Base-by-base conservation (phyloP, 2,113 vertebrate species). In the Periophthalmodon schlosseri region DNA sequence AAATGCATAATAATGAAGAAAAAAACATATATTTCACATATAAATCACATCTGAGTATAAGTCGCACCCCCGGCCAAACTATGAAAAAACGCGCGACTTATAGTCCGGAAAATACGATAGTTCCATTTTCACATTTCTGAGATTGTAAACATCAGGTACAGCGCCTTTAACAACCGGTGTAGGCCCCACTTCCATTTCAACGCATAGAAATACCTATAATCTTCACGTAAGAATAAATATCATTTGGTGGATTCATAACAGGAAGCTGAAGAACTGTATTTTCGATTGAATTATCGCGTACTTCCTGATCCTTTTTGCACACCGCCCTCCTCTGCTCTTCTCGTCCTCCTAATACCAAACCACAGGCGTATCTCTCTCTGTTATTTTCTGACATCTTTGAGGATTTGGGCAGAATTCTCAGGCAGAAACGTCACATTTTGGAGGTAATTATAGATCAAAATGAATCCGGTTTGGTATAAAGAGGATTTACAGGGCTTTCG, bases 401-500 rank as follows among this genome's bases (percentile, higher is more conserved):
- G 61, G n/a, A 81, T 81, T 58, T 52, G 5, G 80, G 67, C 49
- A 54, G 58, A 81, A 58, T 63, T 72, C 56, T 36, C 49, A 33
- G 74, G 50, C 6, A 49, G 36, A 5, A 47, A 36, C 36, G 13
- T 75, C 78, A 67, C 61, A 60, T 28, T 14, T 36, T 21, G 60
- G 16, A 2, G 14, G 73, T 66, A 86, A 85, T 77, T 73, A 84
- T 69, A 84, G 70, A 77, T 33, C 39, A 21, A 71, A 84, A 63
- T 47, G 74, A 52, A 28, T 56, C 57, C 33, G 20, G 50, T 72
- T 81, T 34, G 56, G 71, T 63, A 67, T 70, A 23, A 63, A 70
- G 24, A 74, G 70, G 74, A 85, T 86, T 76, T 74, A 74, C 20
- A 72, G 75, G 71, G 78, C 77, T 89, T 82, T 68, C 13, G 79